phyloP scores from a whole-genome alignment of 2,797 vertebrate genomes.

The Melanotaenia boesemani region DNA sequence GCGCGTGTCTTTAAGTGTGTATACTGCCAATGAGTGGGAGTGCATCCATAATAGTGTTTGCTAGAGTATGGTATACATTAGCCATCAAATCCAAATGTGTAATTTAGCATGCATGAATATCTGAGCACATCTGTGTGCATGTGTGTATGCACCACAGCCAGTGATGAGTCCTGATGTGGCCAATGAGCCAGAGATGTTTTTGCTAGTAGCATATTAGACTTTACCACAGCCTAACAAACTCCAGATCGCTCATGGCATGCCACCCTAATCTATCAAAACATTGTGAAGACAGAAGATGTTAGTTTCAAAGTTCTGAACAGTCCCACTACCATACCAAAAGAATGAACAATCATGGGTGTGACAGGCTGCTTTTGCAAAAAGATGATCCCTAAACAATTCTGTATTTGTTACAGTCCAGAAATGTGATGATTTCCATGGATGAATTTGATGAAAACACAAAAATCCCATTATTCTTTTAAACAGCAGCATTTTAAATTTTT shows the following conservation, averaged over 20 bases:
- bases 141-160: slow-evolving; percentile 30
- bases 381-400: slow-evolving; percentile 35
- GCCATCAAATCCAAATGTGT: slow-evolving; percentile 46
- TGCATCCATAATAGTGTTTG: slow-evolving; percentile 38
- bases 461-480: neutral
- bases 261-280: slow-evolving; percentile 57
- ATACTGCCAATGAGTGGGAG: slow-evolving; percentile 25
- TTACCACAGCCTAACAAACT: slow-evolving; percentile 69
- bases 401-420: slow-evolving; percentile 29
- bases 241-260: slow-evolving; percentile 60
- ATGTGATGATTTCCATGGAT: slow-evolving; percentile 7
- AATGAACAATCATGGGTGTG: slow-evolving; percentile 42
- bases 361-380: slow-evolving; percentile 39
- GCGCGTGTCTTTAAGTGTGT: slow-evolving; percentile 34
- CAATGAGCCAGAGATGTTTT: slow-evolving; percentile 71
- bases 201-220: slow-evolving; percentile 66
- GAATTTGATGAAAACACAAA: slow-evolving; percentile 6
- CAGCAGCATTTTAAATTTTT: neutral
- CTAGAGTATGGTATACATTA: slow-evolving; percentile 52
- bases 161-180: slow-evolving; percentile 63
- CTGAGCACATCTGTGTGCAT: slow-evolving; percentile 2
- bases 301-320: slow-evolving; percentile 39
- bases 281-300: slow-evolving; percentile 33
- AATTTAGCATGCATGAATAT: slow-evolving; percentile 53
- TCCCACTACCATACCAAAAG: slow-evolving; percentile 27